Conservation (phyloP, 1,140 invertebrate genomes). For the Tetranychus urticae region DNA sequence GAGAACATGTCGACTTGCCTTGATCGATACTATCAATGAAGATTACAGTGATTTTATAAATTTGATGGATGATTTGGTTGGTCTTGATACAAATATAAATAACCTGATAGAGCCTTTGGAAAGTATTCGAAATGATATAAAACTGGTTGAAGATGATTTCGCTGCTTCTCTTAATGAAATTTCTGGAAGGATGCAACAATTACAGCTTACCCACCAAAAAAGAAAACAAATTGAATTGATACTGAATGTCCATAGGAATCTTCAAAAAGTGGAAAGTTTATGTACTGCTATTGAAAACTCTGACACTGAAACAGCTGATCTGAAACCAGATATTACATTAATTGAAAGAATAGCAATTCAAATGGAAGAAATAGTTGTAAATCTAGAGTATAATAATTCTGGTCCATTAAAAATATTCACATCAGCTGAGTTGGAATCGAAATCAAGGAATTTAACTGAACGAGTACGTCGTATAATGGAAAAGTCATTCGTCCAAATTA, state of each 20-base stretch:
- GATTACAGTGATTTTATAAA: slow-evolving; percentile 94
- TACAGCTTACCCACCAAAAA: background rate
- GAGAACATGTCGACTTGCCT: slow-evolving; percentile 46
- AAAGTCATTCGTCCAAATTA: background rate
- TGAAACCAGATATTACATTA: background rate
- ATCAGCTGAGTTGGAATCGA: background rate
- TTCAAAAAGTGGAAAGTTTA: background rate
- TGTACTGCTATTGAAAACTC: background rate
- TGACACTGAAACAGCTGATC: background rate
- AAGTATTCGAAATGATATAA: slow-evolving; percentile 50
- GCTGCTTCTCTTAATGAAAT: background rate
- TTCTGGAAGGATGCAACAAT: background rate
- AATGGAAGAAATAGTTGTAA: background rate
- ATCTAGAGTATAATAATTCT: background rate
- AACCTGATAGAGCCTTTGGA: slow-evolving; percentile 48
- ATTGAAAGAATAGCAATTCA: background rate
- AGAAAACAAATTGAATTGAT: slow-evolving; percentile 1
- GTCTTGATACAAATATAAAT: slow-evolving; percentile 59
- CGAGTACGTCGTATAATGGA: background rate
- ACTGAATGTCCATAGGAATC: background rate
- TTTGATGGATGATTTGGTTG: slow-evolving; percentile 74
- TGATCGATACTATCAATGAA: slow-evolving; percentile 90
- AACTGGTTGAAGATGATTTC: background rate
- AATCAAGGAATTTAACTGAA: background rate
- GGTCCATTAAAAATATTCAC: background rate